Evolutionary conservation across 2,113 vertebrate genomes (phyloP), one percentile per base, ranked within the genome.

Genomic region (Hepsetus odoe): DNA sequence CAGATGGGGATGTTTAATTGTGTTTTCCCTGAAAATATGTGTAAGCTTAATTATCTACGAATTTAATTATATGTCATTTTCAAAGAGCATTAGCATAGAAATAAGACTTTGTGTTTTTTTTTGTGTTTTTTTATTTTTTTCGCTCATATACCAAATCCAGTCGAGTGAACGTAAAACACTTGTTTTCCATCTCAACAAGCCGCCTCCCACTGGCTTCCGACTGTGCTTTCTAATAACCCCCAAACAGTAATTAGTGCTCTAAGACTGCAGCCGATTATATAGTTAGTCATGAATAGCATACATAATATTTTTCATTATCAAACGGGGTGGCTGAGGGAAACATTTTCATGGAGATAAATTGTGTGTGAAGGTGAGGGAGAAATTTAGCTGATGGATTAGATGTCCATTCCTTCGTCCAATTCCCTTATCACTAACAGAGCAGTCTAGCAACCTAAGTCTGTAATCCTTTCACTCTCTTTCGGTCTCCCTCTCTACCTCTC

Each of bases 1-100:
- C 83, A 82, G 83, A 85, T 85, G 83, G 71, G 77, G 75, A 76
- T 77, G 58, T 82, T 72, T 82, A 77, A 74, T 68, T 82, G 67
- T 84, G 73, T 80, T 85, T 80, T 70, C 40, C 77, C 32, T 61
- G 66, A 76, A 79, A 79, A 83, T 79, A 76, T 74, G 62, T 77
- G 76, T 84, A 67, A 74, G 77, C 80, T 79, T 82, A 85, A 85
- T 85, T 77, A 77, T 82, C 80, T 82, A 49, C 62, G 74, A 80
- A 85, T 82, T 80, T 85, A 85, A 85, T 85, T 82, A 85, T 84
- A 73, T 77, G 73, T 74, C 80, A 80, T 72, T 80, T 85, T 80
- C 80, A 82, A 69, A 80, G 42, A 35, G 61, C 73, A 84, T 82
- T 82, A 77, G 83, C 76, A 84, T 82, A 84, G 76, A 84, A 84